phyloP scores from a whole-genome alignment of 2,888 invertebrate genomes.

The Globia sparganii region DNA sequence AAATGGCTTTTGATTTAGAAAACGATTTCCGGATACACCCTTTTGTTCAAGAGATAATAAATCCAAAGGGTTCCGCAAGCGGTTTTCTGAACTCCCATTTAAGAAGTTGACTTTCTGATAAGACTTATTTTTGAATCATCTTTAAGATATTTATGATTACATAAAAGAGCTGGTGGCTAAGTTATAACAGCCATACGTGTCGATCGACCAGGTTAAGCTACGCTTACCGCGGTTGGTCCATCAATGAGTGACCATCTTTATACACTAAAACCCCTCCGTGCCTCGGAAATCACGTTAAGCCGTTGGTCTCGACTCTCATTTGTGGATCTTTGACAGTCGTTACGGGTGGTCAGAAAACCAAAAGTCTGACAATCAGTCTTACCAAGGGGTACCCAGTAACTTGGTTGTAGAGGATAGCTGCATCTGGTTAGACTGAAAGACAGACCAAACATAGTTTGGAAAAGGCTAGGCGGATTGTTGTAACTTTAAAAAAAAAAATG shows the following conservation, averaged over 20 bases:
- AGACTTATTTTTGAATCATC: neutral
- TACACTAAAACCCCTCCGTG: no score
- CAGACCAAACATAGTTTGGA: neutral
- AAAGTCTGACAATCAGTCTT: no score
- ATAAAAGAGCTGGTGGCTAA: neutral
- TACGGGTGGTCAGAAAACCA: neutral
- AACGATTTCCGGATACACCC: constrained; percentile 59
- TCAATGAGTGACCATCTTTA: neutral
- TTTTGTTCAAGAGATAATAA: constrained; percentile 61
- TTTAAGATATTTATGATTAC: neutral
- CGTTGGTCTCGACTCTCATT: neutral
- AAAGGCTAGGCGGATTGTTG: neutral
- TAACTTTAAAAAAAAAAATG: neutral
- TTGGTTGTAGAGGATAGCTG: neutral
- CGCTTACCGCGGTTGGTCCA: neutral
- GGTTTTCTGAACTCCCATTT: constrained; percentile 51
- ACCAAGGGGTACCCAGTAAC: no score
- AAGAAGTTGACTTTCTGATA: constrained; percentile 12
- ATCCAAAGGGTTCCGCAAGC: constrained; percentile 52
- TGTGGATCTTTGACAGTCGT: neutral
- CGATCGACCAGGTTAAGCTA: neutral
- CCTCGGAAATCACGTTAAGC: neutral
- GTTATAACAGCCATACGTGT: neutral
- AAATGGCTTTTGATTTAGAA: constrained; percentile 59
- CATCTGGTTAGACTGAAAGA: neutral